Base-by-base conservation (phyloP, 1,140 invertebrate genomes). In the Drosophila malerkotliana region DNA sequence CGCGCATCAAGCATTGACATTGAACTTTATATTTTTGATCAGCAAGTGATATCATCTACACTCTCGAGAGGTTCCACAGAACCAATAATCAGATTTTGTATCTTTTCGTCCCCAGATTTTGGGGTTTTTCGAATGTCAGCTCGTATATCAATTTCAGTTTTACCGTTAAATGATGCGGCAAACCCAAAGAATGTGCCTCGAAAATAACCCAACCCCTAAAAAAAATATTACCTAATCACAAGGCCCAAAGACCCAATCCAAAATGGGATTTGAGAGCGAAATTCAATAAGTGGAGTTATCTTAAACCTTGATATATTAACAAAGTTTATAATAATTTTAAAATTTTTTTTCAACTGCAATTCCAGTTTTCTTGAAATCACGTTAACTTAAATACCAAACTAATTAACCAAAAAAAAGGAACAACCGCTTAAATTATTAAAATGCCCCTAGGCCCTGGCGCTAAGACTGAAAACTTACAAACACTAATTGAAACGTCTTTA, bases 11-110 rank as follows among this genome's bases (percentile, higher is more conserved):
- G 63, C 63, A 80, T 81, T 85, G 81, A 85, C 81, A 85, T 81
- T 85, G 81, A 85, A 85, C 82, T 80, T 81, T 72, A 56, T 60
- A 57, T 44, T 15, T 55, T 85, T 85, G 68, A 62, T 66, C 44
- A 53, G 80, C 69, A 67, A 63, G 39, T 41, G 51, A 56, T 59
- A 76, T 80, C 67, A 71, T 71, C 67, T 49, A 56, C 51, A 63
- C n/a, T 12, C 41, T 41, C 14, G 26, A 32, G 45, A 15, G 18
- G 57, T 69, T 53, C 60, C 37, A 24, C 41, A 41, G 57, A 73
- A 53, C 15, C 32, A 47, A 64, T 54, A 60, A 62, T 69, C 67
- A 49, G 18, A 69, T 69, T 32, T 72, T n/a, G 15, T 21, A 53
- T 59, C 48, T 59, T 47, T 24, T 10, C 14, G 21, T n/a, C 10